Percentiles rank a stretch among this genome's conserved stretches.
Evolutionary conservation across 2,888 invertebrate species (phyloP).

Genomic region (Heliothis peltigera): DNA sequence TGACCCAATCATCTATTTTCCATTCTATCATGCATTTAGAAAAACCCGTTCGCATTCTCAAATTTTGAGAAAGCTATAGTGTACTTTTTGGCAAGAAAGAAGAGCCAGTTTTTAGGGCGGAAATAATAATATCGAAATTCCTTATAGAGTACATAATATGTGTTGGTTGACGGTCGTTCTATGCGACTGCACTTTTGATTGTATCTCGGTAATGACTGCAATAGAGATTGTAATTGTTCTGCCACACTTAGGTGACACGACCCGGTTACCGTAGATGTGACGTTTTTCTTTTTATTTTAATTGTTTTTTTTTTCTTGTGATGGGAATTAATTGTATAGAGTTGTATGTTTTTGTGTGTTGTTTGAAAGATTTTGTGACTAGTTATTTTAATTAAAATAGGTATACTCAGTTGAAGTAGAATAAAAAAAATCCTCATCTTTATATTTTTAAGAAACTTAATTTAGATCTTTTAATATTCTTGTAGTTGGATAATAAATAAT

Average conservation of each 20-base stretch:
- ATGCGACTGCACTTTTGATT: constrained; percentile 58
- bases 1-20: background rate
- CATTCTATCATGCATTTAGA: background rate
- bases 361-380: background rate
- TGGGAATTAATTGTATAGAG: too few relatives aligned
- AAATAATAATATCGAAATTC: constrained; percentile 49
- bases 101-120: constrained; percentile 46
- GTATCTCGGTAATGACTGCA: constrained; percentile 67
- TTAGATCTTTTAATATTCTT: too few relatives aligned
- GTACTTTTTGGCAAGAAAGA: constrained; percentile 22
- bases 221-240: constrained; percentile 64
- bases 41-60: background rate
- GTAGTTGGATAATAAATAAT: too few relatives aligned
- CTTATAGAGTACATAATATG: constrained; percentile 9
- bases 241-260: constrained; percentile 53
- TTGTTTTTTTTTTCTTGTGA: background rate
- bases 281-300: constrained; percentile 23
- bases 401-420: too few relatives aligned
- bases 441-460: too few relatives aligned
- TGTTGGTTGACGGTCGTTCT: constrained; percentile 44
- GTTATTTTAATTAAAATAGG: too few relatives aligned
- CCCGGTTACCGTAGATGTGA: constrained; percentile 62
- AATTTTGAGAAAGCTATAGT: constrained; percentile 32
- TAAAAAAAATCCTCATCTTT: too few relatives aligned
- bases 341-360: background rate